These are phyloP conservation scores for Ctenosaura bakeri DNA, from an alignment of 2,797 vertebrate species.

Conservation along the genomic window DNA sequence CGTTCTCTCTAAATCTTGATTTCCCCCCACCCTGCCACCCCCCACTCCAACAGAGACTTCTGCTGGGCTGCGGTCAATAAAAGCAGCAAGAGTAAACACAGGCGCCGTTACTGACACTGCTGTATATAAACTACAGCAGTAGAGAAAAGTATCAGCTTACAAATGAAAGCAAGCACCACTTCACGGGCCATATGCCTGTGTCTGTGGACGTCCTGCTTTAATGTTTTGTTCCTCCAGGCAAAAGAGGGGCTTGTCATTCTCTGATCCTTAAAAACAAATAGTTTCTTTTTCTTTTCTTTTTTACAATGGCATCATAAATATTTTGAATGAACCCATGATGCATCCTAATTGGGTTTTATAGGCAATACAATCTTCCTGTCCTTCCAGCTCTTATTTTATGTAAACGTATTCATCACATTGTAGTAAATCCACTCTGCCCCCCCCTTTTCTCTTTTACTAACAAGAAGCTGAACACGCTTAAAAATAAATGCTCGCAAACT, in stretches of 20 bases:
- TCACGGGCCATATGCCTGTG: background rate
- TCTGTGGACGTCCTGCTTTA: background rate
- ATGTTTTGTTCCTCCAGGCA: background rate
- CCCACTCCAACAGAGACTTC: background rate
- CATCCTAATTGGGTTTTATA: conserved; percentile 34
- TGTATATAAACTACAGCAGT: background rate
- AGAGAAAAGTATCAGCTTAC: background rate
- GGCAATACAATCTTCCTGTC: conserved; percentile 39
- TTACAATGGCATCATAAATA: conserved; percentile 44
- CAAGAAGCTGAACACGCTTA: conserved; percentile 68
- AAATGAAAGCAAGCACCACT: conserved; percentile 6
- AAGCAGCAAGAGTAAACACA: background rate
- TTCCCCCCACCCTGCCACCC: background rate
- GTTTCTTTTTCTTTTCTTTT: background rate
- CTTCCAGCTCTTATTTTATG: conserved; percentile 57
- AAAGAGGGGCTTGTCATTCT: background rate
- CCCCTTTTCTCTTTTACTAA: conserved; percentile 71
- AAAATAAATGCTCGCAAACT: conserved; percentile 84
- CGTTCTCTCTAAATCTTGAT: conserved; percentile 33
- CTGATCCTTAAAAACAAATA: conserved; percentile 50
- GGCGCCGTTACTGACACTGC: background rate
- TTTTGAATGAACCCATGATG: conserved; percentile 45
- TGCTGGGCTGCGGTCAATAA: conserved; percentile 5
- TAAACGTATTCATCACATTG: conserved; percentile 60
- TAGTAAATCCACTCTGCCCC: conserved; percentile 59